These are phyloP conservation scores for Brachypalpus laphriformis DNA, from an alignment of 2,888 invertebrate species.

Conservation along the genomic window DNA sequence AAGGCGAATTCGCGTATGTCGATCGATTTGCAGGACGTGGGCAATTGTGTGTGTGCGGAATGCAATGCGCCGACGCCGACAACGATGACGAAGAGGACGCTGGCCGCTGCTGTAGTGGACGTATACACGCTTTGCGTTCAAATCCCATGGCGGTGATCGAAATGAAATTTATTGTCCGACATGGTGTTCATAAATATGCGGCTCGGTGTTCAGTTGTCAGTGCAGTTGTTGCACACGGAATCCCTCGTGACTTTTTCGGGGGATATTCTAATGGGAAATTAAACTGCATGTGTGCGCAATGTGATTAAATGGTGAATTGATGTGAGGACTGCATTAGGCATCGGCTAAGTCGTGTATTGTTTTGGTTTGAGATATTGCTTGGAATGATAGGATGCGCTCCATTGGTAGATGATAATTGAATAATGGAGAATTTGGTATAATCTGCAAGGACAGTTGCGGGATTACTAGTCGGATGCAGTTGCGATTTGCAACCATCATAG, in stretches of 20 bases:
- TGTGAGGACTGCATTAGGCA: slow-evolving; percentile 36
- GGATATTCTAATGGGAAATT: slow-evolving; percentile 72
- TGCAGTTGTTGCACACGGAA: slow-evolving; percentile 55
- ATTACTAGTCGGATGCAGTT: too few relatives aligned
- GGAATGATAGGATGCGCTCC: neutral
- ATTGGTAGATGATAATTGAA: neutral
- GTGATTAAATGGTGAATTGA: slow-evolving; percentile 62
- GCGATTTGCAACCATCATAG: too few relatives aligned
- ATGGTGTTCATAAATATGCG: slow-evolving; percentile 70
- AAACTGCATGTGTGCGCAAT: slow-evolving; percentile 61
- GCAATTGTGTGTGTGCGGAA: slow-evolving; percentile 37
- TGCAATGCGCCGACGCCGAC: slow-evolving; percentile 20
- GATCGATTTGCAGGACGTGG: slow-evolving; percentile 13
- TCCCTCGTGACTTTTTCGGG: slow-evolving; percentile 71
- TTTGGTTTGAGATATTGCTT: neutral
- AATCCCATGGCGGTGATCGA: slow-evolving; percentile 71
- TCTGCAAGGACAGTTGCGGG: neutral
- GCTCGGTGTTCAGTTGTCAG: slow-evolving; percentile 65
- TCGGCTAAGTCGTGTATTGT: neutral
- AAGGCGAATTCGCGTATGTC: slow-evolving; percentile 33
- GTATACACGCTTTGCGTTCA: slow-evolving; percentile 42
- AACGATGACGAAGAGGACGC: neutral
- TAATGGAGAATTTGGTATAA: neutral
- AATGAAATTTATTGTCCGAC: slow-evolving; percentile 72
- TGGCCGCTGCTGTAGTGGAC: neutral